Conservation (phyloP, 2,888 invertebrate species). For the Cetonia aurata region DNA sequence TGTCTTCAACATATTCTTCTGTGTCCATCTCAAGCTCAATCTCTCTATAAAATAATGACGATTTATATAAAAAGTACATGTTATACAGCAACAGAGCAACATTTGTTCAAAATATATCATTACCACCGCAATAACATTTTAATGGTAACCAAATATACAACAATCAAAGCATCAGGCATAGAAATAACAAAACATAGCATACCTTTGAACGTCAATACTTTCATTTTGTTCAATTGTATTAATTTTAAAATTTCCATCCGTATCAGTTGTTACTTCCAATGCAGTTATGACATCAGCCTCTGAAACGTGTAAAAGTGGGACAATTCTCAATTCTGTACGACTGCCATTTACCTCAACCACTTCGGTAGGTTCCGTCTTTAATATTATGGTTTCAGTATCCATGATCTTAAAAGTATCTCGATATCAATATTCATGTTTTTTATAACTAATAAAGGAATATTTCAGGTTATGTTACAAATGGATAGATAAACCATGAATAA, state of each 20-base stretch:
- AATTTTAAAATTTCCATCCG: conserved; percentile 56
- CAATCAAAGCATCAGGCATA: not conserved
- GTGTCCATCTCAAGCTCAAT: conserved; percentile 42
- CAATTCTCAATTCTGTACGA: conserved; percentile 42
- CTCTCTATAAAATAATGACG: conserved; percentile 30
- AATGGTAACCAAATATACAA: not conserved
- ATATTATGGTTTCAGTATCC: conserved; percentile 30
- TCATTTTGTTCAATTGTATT: conserved; percentile 49
- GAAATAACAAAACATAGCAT: conserved; percentile 23
- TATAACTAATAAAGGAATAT: conserved; percentile 7
- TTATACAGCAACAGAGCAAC: not conserved
- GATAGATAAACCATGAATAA: no score
- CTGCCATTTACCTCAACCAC: conserved; percentile 33
- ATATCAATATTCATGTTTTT: conserved; percentile 13
- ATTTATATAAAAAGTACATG: not conserved
- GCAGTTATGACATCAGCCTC: conserved; percentile 43
- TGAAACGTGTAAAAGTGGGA: conserved; percentile 41
- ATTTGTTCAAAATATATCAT: not conserved
- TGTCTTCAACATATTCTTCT: conserved; percentile 47
- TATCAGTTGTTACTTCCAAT: conserved; percentile 50
- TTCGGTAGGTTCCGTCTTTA: conserved; percentile 38
- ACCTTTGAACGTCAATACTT: conserved; percentile 47
- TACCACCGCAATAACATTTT: not conserved
- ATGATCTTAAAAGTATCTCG: conserved; percentile 29
- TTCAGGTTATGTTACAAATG: conserved; percentile 16